A percentile compares a stretch with the other conserved stretches of the same genome.
These are phyloP conservation scores for Drosophila ananassae DNA, from an alignment of 1,140 invertebrate genomes.

Conservation along the genomic window DNA sequence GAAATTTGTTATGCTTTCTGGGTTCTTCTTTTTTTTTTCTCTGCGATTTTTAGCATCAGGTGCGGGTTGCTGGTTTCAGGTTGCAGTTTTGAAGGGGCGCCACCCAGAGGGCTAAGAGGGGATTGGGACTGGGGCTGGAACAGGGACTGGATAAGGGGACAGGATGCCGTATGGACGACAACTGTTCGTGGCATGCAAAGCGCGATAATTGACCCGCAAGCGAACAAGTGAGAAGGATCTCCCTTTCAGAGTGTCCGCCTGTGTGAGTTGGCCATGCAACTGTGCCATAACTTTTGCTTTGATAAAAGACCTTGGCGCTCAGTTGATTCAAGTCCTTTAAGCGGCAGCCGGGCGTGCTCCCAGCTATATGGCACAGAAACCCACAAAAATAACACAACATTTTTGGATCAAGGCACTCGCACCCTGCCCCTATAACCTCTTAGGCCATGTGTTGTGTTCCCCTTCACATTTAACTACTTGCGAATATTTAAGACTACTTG, in stretches of 20 bases:
- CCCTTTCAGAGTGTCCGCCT: constrained; percentile 22
- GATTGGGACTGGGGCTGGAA: not conserved
- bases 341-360: constrained; percentile 63
- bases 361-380: constrained; percentile 43
- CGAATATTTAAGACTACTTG: not conserved
- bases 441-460: not conserved
- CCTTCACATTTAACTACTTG: not conserved
- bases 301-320: constrained; percentile 77
- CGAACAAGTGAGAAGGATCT: constrained; percentile 40
- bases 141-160: constrained; percentile 10
- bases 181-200: constrained; percentile 71
- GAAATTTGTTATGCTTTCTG: constrained; percentile 74
- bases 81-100: not conserved
- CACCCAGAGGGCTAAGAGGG: not conserved
- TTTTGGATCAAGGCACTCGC: constrained; percentile 19
- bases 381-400: constrained; percentile 22
- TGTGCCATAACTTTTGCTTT: constrained; percentile 79
- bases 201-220: constrained; percentile 77
- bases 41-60: constrained; percentile 39
- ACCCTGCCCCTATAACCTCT: constrained; percentile 25
- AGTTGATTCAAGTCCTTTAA: constrained; percentile 68
- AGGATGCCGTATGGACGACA: constrained; percentile 40
- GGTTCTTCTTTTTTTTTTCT: constrained; percentile 8
- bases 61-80: constrained; percentile 4
- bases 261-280: constrained; percentile 61